phyloP scores from a whole-genome alignment of 1,140 invertebrate species.

The Solenopsis invicta region DNA sequence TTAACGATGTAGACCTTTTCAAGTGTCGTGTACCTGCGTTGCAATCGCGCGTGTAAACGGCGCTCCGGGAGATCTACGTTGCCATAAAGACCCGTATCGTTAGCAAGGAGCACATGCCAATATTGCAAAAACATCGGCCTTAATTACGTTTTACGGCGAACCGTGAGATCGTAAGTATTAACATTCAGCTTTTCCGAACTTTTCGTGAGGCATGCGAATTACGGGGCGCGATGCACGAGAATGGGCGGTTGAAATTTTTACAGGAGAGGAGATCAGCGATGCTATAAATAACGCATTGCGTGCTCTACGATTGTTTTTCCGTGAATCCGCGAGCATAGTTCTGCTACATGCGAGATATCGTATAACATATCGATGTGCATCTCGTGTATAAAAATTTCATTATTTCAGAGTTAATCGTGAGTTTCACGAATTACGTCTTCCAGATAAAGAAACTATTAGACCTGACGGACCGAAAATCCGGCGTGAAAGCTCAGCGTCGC shows the following conservation, averaged over 20 bases:
- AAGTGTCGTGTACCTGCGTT: conserved; percentile 70
- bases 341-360: background rate
- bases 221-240: background rate
- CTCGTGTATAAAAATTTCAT: background rate
- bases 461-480: background rate
- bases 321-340: background rate
- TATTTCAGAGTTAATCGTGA: background rate
- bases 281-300: conserved; percentile 5
- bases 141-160: conserved; percentile 51
- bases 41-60: conserved; percentile 78
- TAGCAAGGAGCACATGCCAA: conserved; percentile 8
- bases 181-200: conserved; percentile 16
- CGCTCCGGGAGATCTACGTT: conserved; percentile 48
- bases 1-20: conserved; percentile 58
- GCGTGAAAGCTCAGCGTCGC: conserved; percentile 45
- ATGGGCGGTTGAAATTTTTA: background rate
- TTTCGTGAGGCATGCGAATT: conserved; percentile 26
- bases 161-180: conserved; percentile 18
- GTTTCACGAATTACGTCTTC: background rate
- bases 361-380: background rate
- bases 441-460: conserved; percentile 30
- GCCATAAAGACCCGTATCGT: conserved; percentile 60
- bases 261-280: background rate
- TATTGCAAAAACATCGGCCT: conserved; percentile 52
- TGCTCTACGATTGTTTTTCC: conserved; percentile 3